A percentile compares a stretch with the other conserved stretches of the same genome.
phyloP scores from a whole-genome alignment of 2,113 vertebrate genomes.

The Atrichornis clamosus region DNA sequence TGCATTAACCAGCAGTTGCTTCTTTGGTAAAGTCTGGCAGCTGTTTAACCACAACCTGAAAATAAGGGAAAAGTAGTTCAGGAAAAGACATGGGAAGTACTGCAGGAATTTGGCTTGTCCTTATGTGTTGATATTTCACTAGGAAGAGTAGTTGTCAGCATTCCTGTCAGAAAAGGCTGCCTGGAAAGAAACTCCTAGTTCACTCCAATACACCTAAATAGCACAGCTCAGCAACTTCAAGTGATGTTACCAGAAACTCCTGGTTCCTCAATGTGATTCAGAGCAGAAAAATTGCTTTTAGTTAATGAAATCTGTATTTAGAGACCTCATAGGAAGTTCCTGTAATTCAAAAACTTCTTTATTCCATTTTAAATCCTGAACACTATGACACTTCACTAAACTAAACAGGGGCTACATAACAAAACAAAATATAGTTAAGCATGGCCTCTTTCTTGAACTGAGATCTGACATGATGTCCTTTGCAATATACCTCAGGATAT shows the following conservation, averaged over 20 bases:
- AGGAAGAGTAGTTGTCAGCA: fast-evolving
- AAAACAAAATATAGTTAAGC: not conserved
- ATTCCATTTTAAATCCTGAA: not conserved
- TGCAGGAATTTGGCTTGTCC: not conserved
- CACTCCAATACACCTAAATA: not conserved
- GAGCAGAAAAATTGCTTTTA: not conserved
- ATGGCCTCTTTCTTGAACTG: not conserved
- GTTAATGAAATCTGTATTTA: not conserved
- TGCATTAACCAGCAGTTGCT: not conserved
- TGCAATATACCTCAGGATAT: not conserved
- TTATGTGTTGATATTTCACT: not conserved
- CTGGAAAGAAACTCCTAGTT: not conserved
- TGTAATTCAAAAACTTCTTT: not conserved
- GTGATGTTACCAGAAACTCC: not conserved
- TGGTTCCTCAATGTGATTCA: not conserved
- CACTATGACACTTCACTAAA: not conserved
- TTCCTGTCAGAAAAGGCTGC: not conserved
- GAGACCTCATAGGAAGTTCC: not conserved
- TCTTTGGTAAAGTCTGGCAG: slow-evolving; percentile 11
- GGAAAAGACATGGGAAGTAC: not conserved
- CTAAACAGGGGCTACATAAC: not conserved
- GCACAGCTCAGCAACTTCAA: not conserved
- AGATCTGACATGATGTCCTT: not conserved
- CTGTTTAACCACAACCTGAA: slow-evolving; percentile 6
- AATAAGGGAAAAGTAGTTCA: not conserved